Percentiles rank a stretch among this genome's conserved stretches.
Evolutionary conservation across 2,113 vertebrate species (phyloP).

Genomic region (Brachypteracias leptosomus): DNA sequence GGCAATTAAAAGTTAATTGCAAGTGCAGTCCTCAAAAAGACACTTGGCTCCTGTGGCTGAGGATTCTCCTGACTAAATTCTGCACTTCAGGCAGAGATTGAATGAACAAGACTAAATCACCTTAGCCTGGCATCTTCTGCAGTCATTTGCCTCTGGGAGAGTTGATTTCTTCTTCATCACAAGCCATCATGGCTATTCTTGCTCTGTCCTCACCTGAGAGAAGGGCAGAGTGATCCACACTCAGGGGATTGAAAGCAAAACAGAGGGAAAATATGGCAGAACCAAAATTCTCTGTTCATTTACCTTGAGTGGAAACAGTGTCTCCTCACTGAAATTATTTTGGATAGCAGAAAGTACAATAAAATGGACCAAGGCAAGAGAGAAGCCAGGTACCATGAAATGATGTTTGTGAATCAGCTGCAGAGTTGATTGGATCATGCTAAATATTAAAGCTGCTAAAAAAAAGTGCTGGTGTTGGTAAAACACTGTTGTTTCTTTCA

Average conservation of each 20-base stretch:
- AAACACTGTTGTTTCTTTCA: background rate
- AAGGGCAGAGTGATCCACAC: background rate
- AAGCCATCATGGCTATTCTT: background rate
- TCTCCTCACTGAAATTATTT: background rate
- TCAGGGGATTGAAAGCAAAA: background rate
- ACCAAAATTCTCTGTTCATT: background rate
- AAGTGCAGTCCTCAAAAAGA: background rate
- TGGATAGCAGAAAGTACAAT: background rate
- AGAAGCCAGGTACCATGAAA: background rate
- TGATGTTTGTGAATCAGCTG: background rate
- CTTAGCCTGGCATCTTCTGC: background rate
- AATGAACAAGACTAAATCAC: background rate
- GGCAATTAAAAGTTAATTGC: background rate
- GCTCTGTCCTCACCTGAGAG: background rate
- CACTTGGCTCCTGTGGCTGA: background rate
- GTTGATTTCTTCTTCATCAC: background rate
- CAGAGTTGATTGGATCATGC: background rate
- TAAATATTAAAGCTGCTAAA: background rate
- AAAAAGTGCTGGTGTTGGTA: fast-evolving
- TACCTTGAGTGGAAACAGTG: background rate
- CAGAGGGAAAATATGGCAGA: background rate
- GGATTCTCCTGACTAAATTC: background rate
- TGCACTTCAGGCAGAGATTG: background rate
- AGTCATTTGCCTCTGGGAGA: background rate
- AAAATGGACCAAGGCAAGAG: background rate